Conservation (phyloP, 1,140 invertebrate genomes). For the Drosophila pruinosa region DNA sequence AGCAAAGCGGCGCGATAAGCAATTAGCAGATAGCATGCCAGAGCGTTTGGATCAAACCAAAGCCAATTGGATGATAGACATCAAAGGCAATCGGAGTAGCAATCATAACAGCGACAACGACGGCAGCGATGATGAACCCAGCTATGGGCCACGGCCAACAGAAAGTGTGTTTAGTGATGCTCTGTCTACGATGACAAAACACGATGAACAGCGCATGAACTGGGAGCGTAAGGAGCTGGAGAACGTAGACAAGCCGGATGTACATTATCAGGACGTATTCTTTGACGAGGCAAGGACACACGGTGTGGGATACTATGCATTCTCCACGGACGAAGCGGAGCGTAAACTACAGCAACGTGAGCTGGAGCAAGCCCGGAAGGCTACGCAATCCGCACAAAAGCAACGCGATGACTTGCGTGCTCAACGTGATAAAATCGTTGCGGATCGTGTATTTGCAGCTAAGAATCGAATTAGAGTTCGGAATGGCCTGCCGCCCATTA, state of each 20-base stretch:
- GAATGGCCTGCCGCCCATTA: constrained; percentile 87
- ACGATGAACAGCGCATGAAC: constrained; percentile 84
- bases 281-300: constrained; percentile 95
- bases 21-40: constrained; percentile 84
- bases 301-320: constrained; percentile 94
- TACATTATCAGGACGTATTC: constrained; percentile 95
- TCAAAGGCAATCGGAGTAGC: constrained; percentile 19
- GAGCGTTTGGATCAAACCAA: constrained; percentile 80
- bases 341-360: constrained; percentile 90
- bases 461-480: constrained; percentile 89
- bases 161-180: constrained; percentile 67
- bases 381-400: constrained; percentile 88
- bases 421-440: constrained; percentile 88
- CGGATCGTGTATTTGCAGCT: constrained; percentile 90
- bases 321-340: constrained; percentile 92
- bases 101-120: constrained; percentile 15
- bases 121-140: constrained; percentile 23
- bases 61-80: constrained; percentile 78
- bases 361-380: constrained; percentile 87
- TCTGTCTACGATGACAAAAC: constrained; percentile 77
- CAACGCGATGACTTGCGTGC: constrained; percentile 86
- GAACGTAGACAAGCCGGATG: constrained; percentile 86
- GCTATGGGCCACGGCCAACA: constrained; percentile 44
- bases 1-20: constrained; percentile 87
- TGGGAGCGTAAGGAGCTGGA: constrained; percentile 87